Conservation (phyloP, 2,113 vertebrate genomes). For the Orthonyx spaldingii region DNA sequence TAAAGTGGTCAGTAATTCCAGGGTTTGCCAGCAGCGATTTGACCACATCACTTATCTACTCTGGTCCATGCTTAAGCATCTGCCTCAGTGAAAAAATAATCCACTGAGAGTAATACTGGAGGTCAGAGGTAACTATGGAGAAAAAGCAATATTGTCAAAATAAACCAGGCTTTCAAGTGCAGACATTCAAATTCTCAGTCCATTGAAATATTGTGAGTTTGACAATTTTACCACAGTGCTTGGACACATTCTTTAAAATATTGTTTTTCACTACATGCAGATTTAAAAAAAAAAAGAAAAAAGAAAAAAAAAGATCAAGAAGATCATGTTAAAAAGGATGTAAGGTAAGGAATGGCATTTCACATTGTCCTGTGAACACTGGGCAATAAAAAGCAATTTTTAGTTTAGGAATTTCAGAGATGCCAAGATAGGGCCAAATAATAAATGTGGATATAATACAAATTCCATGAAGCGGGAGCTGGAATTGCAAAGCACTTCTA, state of each 20-base stretch:
- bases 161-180: conserved; percentile 60
- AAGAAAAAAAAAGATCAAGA: neutral
- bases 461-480: neutral
- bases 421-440: neutral
- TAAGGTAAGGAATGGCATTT: neutral
- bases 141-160: conserved; percentile 67
- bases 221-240: neutral
- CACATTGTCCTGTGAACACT: neutral
- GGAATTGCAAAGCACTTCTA: neutral
- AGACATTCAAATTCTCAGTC: conserved; percentile 48
- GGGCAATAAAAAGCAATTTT: neutral
- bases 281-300: neutral
- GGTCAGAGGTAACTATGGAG: conserved; percentile 67
- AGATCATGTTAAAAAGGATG: neutral
- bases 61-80: conserved; percentile 75
- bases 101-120: conserved; percentile 64
- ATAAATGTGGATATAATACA: neutral
- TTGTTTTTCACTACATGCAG: neutral
- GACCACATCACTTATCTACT: conserved; percentile 79
- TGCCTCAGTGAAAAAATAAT: conserved; percentile 73
- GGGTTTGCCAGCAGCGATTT: conserved; percentile 75
- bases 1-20: conserved; percentile 78
- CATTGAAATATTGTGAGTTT: conserved; percentile 12
- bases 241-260: neutral
- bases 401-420: neutral